These are phyloP conservation scores for Noctuana brunneofusca DNA, from an alignment of 2,888 invertebrate species.

Conservation along the genomic window DNA sequence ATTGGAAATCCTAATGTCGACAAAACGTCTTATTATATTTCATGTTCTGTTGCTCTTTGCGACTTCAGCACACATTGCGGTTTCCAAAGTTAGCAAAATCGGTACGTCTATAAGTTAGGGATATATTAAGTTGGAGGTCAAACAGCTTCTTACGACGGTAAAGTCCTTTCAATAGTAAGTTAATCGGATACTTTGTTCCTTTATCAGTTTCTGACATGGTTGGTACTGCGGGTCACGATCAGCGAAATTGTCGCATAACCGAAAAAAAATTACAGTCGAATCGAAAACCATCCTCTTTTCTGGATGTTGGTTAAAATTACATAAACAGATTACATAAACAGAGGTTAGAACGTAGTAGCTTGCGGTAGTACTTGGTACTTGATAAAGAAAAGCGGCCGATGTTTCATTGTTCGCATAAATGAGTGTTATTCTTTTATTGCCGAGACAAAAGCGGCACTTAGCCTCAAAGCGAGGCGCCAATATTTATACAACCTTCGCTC, in stretches of 20 bases:
- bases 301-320: not conserved
- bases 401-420: constrained; percentile 73
- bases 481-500: constrained; percentile 75
- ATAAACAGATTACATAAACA: too few species aligned
- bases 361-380: not conserved
- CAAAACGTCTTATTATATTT: too few species aligned
- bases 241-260: too few species aligned
- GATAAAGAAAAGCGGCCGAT: constrained; percentile 41
- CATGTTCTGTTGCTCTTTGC: not conserved
- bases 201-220: too few species aligned
- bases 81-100: not conserved
- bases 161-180: too few species aligned
- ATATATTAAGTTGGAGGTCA: not conserved
- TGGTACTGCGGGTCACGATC: too few species aligned
- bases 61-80: not conserved
- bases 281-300: too few species aligned
- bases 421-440: constrained; percentile 81
- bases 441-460: constrained; percentile 77
- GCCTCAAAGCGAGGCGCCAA: constrained; percentile 72
- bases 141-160: not conserved
- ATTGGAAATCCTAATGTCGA: too few species aligned
- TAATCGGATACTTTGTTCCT: too few species aligned
- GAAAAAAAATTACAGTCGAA: too few species aligned
- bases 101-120: not conserved
- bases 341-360: not conserved